These are phyloP conservation scores for Tor tambroides DNA, from an alignment of 2,113 vertebrate species.

Conservation along the genomic window DNA sequence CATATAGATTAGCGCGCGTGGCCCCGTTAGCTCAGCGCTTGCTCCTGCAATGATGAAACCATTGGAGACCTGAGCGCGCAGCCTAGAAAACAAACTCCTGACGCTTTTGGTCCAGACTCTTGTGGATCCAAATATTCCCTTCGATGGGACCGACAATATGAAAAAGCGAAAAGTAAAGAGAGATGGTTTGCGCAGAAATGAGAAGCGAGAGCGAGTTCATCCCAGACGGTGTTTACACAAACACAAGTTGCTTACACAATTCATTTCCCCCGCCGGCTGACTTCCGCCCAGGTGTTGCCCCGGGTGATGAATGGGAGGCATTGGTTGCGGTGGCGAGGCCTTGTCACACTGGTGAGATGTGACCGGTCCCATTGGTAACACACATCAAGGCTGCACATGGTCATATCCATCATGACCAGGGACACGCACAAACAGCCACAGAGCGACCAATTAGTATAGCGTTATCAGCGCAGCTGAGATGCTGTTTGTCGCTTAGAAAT, in stretches of 20 bases:
- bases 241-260: conserved; percentile 51
- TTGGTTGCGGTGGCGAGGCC: conserved; percentile 13
- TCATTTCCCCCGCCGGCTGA: conserved; percentile 42
- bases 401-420: conserved; percentile 27
- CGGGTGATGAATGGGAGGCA: conserved; percentile 47
- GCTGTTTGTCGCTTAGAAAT: not conserved
- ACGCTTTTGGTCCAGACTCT: conserved; percentile 19
- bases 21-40: not conserved
- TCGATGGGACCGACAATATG: conserved; percentile 5
- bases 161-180: not conserved
- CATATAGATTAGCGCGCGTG: conserved; percentile 50
- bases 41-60: conserved; percentile 2
- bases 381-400: conserved; percentile 28
- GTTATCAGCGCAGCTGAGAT: not conserved
- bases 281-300: not conserved
- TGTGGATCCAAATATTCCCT: conserved; percentile 39
- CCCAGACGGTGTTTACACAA: conserved; percentile 44
- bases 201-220: not conserved
- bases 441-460: conserved; percentile 26
- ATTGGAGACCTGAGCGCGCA: not conserved
- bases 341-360: conserved; percentile 38
- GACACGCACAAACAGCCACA: conserved; percentile 3
- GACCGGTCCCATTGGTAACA: conserved; percentile 22
- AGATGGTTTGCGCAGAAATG: not conserved
- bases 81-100: not conserved